Percentiles rank a stretch among this genome's conserved stretches.
Evolutionary conservation across 2,113 vertebrate genomes (phyloP).

Genomic region (Seriola aureovittata): DNA sequence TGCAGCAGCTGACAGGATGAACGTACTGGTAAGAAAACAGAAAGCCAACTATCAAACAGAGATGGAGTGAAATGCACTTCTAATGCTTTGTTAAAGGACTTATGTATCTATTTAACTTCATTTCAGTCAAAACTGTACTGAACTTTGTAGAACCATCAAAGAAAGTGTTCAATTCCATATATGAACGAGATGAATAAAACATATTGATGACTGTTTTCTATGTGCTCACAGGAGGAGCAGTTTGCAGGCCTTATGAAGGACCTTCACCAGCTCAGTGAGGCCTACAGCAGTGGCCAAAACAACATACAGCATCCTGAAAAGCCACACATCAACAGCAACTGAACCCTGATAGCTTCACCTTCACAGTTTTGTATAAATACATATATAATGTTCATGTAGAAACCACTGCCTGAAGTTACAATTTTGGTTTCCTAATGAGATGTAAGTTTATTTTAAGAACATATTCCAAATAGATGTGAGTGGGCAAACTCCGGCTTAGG

Average conservation of each 20-base stretch:
- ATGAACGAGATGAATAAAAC: neutral
- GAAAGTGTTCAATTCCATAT: neutral
- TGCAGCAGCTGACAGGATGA: constrained; percentile 83
- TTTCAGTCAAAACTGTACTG: neutral
- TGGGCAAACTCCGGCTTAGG: neutral
- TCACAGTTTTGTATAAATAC: constrained; percentile 18
- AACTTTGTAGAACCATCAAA: neutral
- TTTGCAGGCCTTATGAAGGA: constrained; percentile 80
- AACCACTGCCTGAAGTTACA: neutral
- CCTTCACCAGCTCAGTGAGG: constrained; percentile 69
- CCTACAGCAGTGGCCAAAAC: constrained; percentile 47
- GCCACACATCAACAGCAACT: constrained; percentile 56
- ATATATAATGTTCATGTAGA: neutral
- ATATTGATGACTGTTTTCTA: neutral
- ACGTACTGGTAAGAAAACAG: constrained; percentile 79
- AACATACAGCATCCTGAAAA: constrained; percentile 52
- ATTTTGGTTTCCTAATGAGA: neutral
- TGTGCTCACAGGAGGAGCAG: constrained; percentile 82
- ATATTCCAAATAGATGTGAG: neutral
- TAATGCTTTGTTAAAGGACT: neutral
- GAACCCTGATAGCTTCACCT: constrained; percentile 1
- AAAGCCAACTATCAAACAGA: neutral
- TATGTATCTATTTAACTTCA: neutral
- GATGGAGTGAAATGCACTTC: neutral
- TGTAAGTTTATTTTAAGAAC: neutral